A percentile compares a stretch with the other conserved stretches of the same genome.
phyloP scores from a whole-genome alignment of 2,888 invertebrate species.

The Sminthurinus aureus region DNA sequence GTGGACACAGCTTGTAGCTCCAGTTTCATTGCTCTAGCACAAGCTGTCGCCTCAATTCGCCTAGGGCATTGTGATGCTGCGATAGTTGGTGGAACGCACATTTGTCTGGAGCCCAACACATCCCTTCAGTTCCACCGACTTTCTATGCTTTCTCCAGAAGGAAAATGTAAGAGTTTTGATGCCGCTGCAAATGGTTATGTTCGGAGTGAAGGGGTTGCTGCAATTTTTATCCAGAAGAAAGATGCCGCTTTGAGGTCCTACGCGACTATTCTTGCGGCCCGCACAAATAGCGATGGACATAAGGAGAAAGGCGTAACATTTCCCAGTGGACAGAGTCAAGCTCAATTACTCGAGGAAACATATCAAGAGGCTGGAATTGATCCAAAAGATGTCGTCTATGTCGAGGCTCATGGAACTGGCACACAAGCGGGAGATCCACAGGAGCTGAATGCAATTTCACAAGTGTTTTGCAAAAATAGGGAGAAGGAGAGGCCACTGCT shows the following conservation, averaged over 20 bases:
- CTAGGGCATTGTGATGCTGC: neutral
- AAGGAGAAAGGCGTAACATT: conserved; percentile 62
- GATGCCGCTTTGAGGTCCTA: conserved; percentile 80
- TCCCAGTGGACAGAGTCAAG: conserved; percentile 56
- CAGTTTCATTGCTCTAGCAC: neutral
- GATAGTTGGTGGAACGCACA: neutral
- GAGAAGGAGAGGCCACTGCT: conserved; percentile 72
- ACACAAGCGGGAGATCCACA: conserved; percentile 97
- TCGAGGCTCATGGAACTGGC: conserved; percentile 84
- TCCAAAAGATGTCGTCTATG: conserved; percentile 75
- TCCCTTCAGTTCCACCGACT: neutral
- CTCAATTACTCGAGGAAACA: conserved; percentile 70
- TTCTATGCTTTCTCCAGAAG: neutral
- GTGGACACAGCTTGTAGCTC: neutral
- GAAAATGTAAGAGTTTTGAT: neutral
- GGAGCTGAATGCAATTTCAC: conserved; percentile 92
- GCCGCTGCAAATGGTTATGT: neutral
- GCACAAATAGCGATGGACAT: conserved; percentile 74
- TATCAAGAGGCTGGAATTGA: conserved; percentile 74
- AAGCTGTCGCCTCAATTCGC: neutral
- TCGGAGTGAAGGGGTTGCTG: conserved; percentile 67
- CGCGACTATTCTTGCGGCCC: conserved; percentile 84
- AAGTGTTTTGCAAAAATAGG: conserved; percentile 71
- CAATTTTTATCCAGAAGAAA: conserved; percentile 81
- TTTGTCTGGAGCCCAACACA: neutral